Evolutionary conservation across 2,888 invertebrate genomes (phyloP).

Genomic region (Drosophila pegasa): DNA sequence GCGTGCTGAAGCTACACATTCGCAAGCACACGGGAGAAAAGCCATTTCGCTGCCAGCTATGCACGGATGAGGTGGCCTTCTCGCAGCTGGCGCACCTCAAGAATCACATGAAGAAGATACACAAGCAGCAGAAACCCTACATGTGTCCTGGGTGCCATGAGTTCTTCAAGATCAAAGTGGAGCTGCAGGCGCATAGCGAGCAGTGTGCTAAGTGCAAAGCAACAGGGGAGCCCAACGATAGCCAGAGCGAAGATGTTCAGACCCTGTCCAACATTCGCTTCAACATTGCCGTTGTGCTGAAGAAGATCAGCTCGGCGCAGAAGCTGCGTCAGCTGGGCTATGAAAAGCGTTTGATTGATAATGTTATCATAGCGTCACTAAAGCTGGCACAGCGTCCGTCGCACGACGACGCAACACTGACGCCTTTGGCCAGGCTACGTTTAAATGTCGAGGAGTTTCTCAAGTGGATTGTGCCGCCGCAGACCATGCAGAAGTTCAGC

Average conservation of each 20-base stretch:
- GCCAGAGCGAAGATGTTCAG: constrained; percentile 83
- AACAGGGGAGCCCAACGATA: constrained; percentile 35
- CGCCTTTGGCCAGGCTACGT: constrained; percentile 88
- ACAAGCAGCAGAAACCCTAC: constrained; percentile 91
- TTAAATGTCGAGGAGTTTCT: constrained; percentile 91
- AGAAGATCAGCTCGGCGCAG: constrained; percentile 93
- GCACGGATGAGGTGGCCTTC: constrained; percentile 89
- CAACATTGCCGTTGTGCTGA: constrained; percentile 91
- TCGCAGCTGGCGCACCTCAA: constrained; percentile 94
- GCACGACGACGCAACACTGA: constrained; percentile 86
- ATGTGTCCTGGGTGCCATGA: constrained; percentile 90
- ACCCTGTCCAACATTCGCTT: constrained; percentile 91
- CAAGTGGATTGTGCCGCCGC: constrained; percentile 92
- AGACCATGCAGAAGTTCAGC: constrained; percentile 91
- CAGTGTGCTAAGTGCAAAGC: constrained; percentile 83
- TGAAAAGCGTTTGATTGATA: constrained; percentile 91
- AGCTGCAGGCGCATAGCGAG: constrained; percentile 88
- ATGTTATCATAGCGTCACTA: constrained; percentile 91
- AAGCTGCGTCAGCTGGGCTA: constrained; percentile 91
- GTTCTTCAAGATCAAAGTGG: constrained; percentile 91
- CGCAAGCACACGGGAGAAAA: constrained; percentile 94
- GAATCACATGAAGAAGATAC: constrained; percentile 94
- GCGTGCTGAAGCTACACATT: constrained; percentile 93
- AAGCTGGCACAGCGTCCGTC: constrained; percentile 90
- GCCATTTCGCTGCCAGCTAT: constrained; percentile 90